Percentiles rank a stretch among this genome's conserved stretches.
Evolutionary conservation across 2,113 vertebrate species (phyloP).

Genomic region (Eptesicus fuscus): DNA sequence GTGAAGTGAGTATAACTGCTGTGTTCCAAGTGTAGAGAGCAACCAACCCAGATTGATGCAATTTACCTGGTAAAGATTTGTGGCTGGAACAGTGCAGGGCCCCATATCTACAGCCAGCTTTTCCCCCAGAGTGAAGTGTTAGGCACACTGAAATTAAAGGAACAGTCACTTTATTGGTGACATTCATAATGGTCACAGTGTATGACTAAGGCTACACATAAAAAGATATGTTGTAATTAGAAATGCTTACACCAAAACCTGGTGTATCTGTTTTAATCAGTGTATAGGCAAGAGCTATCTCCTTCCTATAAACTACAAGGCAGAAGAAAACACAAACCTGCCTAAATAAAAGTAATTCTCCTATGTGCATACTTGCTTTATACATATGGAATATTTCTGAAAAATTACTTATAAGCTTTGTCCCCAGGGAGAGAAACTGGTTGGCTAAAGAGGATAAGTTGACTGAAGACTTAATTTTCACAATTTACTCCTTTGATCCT

Average conservation of each 20-base stretch:
- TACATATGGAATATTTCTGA: not conserved
- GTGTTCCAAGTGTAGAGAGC: not conserved
- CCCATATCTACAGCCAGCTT: not conserved
- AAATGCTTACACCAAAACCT: not conserved
- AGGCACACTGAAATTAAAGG: not conserved
- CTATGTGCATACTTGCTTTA: not conserved
- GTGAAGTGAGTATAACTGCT: not conserved
- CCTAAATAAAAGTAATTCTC: not conserved
- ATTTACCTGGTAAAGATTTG: not conserved
- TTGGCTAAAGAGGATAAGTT: not conserved
- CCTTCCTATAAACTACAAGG: not conserved
- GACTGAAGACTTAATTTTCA: not conserved
- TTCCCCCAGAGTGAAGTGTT: not conserved
- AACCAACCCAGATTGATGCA: not conserved
- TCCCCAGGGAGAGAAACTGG: not conserved
- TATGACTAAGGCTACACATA: not conserved
- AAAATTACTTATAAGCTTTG: not conserved
- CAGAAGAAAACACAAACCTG: not conserved
- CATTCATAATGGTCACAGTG: not conserved
- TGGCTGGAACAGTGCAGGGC: not conserved
- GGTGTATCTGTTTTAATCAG: not conserved
- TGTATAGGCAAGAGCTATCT: not conserved
- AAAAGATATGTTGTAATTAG: not conserved
- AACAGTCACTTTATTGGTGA: not conserved
- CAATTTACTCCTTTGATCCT: not conserved